Conservation (phyloP, 2,113 vertebrate species). For the Saccopteryx leptura region DNA sequence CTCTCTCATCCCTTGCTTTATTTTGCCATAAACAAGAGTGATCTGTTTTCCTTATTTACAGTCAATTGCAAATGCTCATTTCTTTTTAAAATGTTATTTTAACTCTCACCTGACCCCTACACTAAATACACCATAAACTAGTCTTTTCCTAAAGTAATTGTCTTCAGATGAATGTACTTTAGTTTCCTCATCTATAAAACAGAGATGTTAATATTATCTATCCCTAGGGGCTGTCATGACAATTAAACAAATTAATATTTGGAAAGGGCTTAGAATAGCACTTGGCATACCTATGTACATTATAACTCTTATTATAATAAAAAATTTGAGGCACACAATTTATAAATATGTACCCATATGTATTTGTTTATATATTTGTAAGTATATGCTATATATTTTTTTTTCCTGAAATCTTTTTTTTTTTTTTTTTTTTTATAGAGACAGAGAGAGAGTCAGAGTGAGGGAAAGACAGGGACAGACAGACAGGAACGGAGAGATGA, state of each 20-base stretch:
- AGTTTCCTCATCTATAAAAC: constrained; percentile 39
- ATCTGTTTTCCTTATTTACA: constrained; percentile 36
- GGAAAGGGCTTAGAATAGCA: neutral
- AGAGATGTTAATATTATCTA: neutral
- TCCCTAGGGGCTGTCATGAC: neutral
- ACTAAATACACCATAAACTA: neutral
- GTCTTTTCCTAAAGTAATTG: constrained; percentile 36
- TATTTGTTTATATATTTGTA: constrained; percentile 9
- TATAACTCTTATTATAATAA: neutral
- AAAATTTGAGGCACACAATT: neutral
- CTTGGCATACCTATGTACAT: neutral
- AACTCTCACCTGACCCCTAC: neutral
- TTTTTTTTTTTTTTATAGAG: neutral
- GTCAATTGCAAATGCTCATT: neutral
- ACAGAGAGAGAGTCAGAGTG: too few species aligned
- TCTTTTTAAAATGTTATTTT: constrained; percentile 43
- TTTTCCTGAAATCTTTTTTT: neutral
- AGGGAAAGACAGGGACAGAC: too few species aligned
- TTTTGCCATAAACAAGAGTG: constrained; percentile 33
- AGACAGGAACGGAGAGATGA: too few species aligned
- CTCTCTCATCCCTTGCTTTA: neutral
- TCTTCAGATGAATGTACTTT: neutral
- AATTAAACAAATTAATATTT: neutral
- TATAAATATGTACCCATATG: neutral
- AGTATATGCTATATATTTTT: neutral